Evolutionary conservation across 1,140 invertebrate genomes (phyloP), one percentile per base, ranked within the genome.

Genomic region (Sweltsa coloradensis): DNA sequence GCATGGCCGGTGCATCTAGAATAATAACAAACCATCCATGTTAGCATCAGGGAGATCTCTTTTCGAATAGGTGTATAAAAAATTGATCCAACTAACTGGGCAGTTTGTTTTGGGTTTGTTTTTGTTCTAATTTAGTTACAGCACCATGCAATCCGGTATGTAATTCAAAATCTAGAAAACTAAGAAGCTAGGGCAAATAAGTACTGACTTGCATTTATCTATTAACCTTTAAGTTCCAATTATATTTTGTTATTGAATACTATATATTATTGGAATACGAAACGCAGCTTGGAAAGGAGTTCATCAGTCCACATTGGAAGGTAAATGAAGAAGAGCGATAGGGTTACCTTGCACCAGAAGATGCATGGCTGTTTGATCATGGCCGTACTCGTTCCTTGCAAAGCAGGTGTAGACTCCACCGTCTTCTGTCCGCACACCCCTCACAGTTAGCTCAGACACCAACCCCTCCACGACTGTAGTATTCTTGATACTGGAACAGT

Each of bases 401-500:
- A 60, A 57, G 53, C 73, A 76, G 1, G 62, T 64, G 54, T 75
- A 75, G 40, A 56, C 55, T 0, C 72, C 73, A 34, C 67, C 62
- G 52, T 76, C 73, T 18, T 62, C 54, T 6, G 54, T 44, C 24
- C 61, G 63, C 47, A 69, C 65, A 5, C 72, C 63, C 23, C 63
- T 59, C n/a, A 62, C 49, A 5, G 72, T 62, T 7, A 63, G 62
- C 14, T 55, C 53, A 1, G 45, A 53, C 5, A 34, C 16, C 34
- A 53, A 16, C 5, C 46, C 52, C 25, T 51, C 45, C 9, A 31
- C 22, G 9, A 49, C 23, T n/a, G 40, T 36, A 5, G 34, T 36
- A 5, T 53, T 48, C 24, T 52, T 51, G 21, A 52, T 21, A 31
- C 51, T 52, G 27, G 7, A 27, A 44, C 7, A 4, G 16, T 14